Evolutionary conservation across 2,113 vertebrate species (phyloP).

Genomic region (Phylloscopus trochilus): DNA sequence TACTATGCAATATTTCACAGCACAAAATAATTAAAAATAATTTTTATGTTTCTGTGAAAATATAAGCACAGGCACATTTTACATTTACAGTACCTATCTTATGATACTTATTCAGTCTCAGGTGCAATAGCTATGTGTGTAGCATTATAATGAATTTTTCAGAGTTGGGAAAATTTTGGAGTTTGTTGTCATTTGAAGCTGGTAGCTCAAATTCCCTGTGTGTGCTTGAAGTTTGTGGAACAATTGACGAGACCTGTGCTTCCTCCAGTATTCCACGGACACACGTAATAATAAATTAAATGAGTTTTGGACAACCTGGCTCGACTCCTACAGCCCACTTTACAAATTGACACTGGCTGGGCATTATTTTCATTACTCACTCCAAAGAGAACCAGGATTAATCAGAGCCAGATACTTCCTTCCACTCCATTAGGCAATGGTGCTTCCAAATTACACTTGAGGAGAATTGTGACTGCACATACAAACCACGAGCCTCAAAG

Average conservation of each 20-base stretch:
- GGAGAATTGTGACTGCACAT: neutral
- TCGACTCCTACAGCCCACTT: constrained; percentile 9
- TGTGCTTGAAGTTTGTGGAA: neutral
- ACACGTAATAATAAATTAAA: neutral
- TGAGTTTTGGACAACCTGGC: neutral
- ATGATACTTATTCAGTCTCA: neutral
- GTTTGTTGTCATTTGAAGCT: neutral
- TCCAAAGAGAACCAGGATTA: constrained; percentile 37
- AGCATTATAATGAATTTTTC: neutral
- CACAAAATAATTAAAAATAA: neutral
- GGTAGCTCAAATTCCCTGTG: neutral
- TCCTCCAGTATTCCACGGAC: neutral
- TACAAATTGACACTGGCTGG: constrained; percentile 16
- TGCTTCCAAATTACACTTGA: constrained; percentile 14
- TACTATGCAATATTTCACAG: neutral
- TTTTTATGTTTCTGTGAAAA: neutral
- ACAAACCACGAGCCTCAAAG: constrained; percentile 25
- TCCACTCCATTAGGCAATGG: constrained; percentile 33
- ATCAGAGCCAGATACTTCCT: constrained; percentile 23
- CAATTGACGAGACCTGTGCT: neutral
- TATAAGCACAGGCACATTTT: neutral
- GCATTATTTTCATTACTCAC: constrained; percentile 21
- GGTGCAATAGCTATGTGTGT: rapidly evolving
- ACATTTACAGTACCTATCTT: neutral
- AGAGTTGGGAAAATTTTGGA: constrained; percentile 1